Base-by-base conservation (phyloP, 2,113 vertebrate genomes). In the Gallinago undulata region DNA sequence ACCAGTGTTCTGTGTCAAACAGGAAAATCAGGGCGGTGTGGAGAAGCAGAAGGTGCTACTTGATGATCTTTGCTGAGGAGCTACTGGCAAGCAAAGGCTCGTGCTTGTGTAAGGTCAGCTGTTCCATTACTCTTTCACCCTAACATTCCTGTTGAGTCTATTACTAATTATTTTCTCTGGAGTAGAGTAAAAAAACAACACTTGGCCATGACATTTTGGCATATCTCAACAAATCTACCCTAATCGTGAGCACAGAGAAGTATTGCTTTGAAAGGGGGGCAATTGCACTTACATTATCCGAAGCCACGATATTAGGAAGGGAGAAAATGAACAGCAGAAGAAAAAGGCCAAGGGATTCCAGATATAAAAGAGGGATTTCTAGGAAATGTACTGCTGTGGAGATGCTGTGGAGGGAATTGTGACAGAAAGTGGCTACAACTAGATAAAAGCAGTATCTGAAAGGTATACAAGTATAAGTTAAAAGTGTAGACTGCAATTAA, bases 71-170 rank as follows among this genome's bases (percentile, higher is more conserved):
- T 67, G 25, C 56, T 67, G 1, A 1, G 87, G 66, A 79, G 37
- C 45, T 66, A 8, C 16, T 12, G 48, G 19, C 6, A 3, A 39
- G 27, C 15, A 56, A 64, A 84, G 45, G 27, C 22, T 45, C 0
- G 1, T 51, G 39, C 27, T 53, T 28, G 27, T 22, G 22, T 80
- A 12, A 89, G 28, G 41, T 81, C 45, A 80, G n/a, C 39, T 72
- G n/a, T 33, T 75, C 18, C 2, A 4, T 74, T 59, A 25, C 15
- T 39, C 21, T 45, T 8, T 73, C 57, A 66, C 16, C 14, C 21
- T n/a, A 33, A 30, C 2, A 0, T 10, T 55, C 45, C 31, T 45
- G 24, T 45, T 19, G 17, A 11, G 25, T 11, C 5, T 28, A 28
- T 27, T 24, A 37, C 37, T 27, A n/a, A 55, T 64, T 35, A 39